A percentile compares a stretch with the other conserved stretches of the same genome.
Conservation (phyloP, 1,140 invertebrate species). For the Cotesia glomerata region DNA sequence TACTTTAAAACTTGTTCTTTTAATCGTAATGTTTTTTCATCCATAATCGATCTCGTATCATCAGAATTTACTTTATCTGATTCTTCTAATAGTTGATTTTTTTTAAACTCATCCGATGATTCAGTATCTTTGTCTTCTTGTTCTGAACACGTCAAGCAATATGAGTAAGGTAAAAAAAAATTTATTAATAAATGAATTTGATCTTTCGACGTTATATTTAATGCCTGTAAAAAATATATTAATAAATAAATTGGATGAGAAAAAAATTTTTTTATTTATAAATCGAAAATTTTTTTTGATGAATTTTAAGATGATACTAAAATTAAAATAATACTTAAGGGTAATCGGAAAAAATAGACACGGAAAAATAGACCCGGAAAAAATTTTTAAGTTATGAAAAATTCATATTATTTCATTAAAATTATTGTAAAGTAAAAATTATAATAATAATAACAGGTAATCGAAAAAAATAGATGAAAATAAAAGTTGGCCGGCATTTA, state of each 20-base stretch:
- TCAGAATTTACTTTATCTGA: neutral
- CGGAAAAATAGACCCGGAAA: no score
- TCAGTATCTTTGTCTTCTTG: conserved; percentile 36
- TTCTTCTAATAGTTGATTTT: conserved; percentile 9
- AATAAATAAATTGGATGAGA: neutral
- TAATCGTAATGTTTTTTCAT: neutral
- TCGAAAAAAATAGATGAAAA: no score
- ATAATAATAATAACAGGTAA: no score
- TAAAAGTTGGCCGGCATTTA: no score
- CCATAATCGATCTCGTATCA: neutral
- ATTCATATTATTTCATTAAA: no score
- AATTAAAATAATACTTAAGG: no score
- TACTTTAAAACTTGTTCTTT: conserved; percentile 2
- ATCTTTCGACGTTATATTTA: conserved; percentile 61
- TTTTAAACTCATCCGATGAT: neutral
- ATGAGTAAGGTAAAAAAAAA: conserved; percentile 68
- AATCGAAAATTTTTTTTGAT: no score
- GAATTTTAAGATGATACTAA: no score
- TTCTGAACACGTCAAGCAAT: conserved; percentile 64
- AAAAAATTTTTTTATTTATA: neutral
- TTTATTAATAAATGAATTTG: conserved; percentile 64
- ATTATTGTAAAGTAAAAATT: no score
- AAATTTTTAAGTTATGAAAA: no score
- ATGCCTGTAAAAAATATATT: conserved; percentile 57
- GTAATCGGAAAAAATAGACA: no score